Conservation (phyloP, 1,140 invertebrate genomes). For the Panagrolaimus sp. region DNA sequence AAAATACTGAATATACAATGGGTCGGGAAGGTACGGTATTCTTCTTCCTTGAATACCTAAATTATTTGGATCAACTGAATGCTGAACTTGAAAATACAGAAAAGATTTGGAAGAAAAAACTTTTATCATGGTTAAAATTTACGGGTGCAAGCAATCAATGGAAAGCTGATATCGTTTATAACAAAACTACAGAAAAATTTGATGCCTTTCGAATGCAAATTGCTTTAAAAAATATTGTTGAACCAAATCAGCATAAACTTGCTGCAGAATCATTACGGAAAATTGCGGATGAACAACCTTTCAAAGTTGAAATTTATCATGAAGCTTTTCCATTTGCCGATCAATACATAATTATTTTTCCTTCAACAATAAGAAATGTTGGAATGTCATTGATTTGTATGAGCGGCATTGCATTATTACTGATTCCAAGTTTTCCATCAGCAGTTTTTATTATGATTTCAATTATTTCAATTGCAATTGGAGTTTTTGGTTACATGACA, state of each 20-base stretch:
- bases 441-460: slow-evolving; percentile 60
- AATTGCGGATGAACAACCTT: slow-evolving; percentile 56
- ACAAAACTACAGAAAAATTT: slow-evolving; percentile 46
- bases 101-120: slow-evolving; percentile 52
- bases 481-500: slow-evolving; percentile 62
- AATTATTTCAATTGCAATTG: slow-evolving; percentile 61
- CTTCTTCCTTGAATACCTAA: slow-evolving; percentile 58
- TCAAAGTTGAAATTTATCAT: slow-evolving; percentile 55
- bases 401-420: slow-evolving; percentile 60
- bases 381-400: slow-evolving; percentile 61
- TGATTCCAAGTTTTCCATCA: slow-evolving; percentile 61
- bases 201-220: slow-evolving; percentile 55
- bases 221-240: slow-evolving; percentile 58
- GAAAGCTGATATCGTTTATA: slow-evolving; percentile 52
- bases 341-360: slow-evolving; percentile 59
- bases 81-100: slow-evolving; percentile 58
- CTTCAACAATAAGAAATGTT: slow-evolving; percentile 62
- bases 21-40: slow-evolving; percentile 58
- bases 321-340: slow-evolving; percentile 59
- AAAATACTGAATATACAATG: slow-evolving; percentile 58
- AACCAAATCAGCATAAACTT: slow-evolving; percentile 58
- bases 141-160: slow-evolving; percentile 55
- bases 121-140: slow-evolving; percentile 58
- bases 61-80: slow-evolving; percentile 57
- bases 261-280: slow-evolving; percentile 52